Evolutionary conservation across 1,140 invertebrate genomes (phyloP), one percentile per base, ranked within the genome.

Genomic region (Chionoecetes opilio): DNA sequence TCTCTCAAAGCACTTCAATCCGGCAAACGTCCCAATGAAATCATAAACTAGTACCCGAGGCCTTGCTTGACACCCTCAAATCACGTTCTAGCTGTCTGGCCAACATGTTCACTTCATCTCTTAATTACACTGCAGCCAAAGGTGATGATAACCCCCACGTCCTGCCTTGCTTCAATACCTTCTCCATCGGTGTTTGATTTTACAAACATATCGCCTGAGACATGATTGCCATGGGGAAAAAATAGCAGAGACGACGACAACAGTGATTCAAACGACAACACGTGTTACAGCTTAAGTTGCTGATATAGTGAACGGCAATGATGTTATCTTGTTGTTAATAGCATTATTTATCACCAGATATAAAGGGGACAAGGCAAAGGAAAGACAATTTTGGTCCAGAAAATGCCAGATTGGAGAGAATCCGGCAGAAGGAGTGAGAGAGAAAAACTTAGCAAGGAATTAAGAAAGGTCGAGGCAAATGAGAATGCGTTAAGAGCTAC

Each of bases 1-100:
- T 26, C 63, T 75, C 63, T 75, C 63, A 75, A 75, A 75, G 63
- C 63, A n/a, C n/a, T n/a, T 17, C 63, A 75, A 75, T 75, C 63
- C 26, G 63, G 9, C 21, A 26, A 11, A 26, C n/a, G 6, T 75
- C 11, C 3, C 63, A n/a, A 75, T 75, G 63, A 75, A 75, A 75
- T 75, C 63, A n/a, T 75, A 75, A 75, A 75, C 63, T 17, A 75
- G 63, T 75, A 75, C 0, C 63, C 21, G 63, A 9, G 63, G 21
- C n/a, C 63, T 75, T 63, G 8, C 53, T n/a, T 75, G 21, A 5
- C 21, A 8, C 21, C 63, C 63, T 75, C n/a, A n/a, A 17, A 26
- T 75, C 63, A 75, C 63, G 26, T n/a, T 75, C 63, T 75, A 5
- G 63, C 63, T 0, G 26, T n/a, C 63, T 8, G 63, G 21, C 8